A percentile compares a stretch with the other conserved stretches of the same genome.
Evolutionary conservation across 1,140 invertebrate species (phyloP).

Genomic region (Tigriopus japonicus): DNA sequence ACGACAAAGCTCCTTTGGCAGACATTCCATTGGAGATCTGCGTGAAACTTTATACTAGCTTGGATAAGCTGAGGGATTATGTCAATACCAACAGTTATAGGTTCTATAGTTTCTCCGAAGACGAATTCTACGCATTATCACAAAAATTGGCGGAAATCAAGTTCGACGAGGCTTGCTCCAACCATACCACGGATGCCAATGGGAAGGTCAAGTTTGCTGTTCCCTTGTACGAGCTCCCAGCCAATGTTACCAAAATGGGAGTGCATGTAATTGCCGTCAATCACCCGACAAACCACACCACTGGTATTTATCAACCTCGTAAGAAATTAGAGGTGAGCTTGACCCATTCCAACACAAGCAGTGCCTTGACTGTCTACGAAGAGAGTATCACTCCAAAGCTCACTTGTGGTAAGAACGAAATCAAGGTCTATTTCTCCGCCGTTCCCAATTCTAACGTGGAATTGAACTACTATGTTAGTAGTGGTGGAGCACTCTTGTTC

Average conservation of each 20-base stretch:
- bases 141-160: constrained; percentile 1
- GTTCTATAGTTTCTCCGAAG: background rate
- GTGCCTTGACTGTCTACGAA: background rate
- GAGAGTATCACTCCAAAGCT: background rate
- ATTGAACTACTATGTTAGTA: background rate
- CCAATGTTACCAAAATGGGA: constrained; percentile 5
- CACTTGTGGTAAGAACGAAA: background rate
- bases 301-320: background rate
- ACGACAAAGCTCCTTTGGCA: background rate
- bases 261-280: background rate
- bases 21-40: background rate
- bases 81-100: too few relatives aligned
- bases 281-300: background rate
- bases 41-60: background rate
- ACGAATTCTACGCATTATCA: background rate
- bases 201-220: background rate
- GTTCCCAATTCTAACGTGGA: background rate
- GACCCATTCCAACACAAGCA: background rate
- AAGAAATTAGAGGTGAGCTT: background rate
- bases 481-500: background rate
- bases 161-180: background rate
- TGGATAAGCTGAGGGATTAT: background rate
- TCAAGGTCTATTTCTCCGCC: background rate
- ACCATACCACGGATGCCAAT: background rate
- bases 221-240: background rate